Base-by-base conservation (phyloP, 2,888 invertebrate species). In the Ganaspis brasiliensis region DNA sequence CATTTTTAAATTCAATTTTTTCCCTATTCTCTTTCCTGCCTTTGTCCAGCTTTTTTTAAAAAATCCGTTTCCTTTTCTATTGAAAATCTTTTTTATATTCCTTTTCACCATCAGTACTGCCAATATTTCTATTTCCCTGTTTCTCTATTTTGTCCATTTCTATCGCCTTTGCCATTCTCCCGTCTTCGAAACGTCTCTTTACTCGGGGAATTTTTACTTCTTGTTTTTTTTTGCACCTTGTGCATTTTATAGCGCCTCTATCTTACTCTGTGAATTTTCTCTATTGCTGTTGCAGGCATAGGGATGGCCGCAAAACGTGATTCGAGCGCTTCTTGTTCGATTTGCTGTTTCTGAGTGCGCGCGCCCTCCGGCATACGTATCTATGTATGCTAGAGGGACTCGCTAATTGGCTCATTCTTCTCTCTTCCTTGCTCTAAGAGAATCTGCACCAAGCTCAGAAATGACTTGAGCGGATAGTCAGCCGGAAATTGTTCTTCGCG, bases 381-480 rank as follows among this genome's bases (percentile, higher is more conserved):
- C n/a, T 16, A n/a, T 59, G 8, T 35, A 52, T 67, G 67, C 24
- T n/a, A 40, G 40, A 74, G 76, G 74, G 72, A 72, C 78, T 76
- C 78, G 80, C 74, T 78, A 80, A 80, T 78, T 78, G 80, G 76
- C 76, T 73, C 73, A 63, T 63, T 63, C 78, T 55, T 72, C 57
- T 56, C 72, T 72, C 40, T 56, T 12, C 21, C 45, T 59, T 35
- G 74, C 73, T 59, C 71, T 57, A 75, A 76, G 80, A 73, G 76
- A 80, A 78, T 78, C 67, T 67, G 24, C 24, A 67, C 37, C 45
- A 24, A 40, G 67, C 67, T 67, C n/a, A 67, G 67, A 67, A 67
- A 67, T 67, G 40, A 67, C 45, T 67, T 45, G 40, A 67, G 35
- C 45, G 45, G 67, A 67, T 45, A 67, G 67, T 40, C 67, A 67